Percentiles rank a stretch among this genome's conserved stretches.
phyloP scores from a whole-genome alignment of 2,888 invertebrate species.

The Synanthedon vespiformis region DNA sequence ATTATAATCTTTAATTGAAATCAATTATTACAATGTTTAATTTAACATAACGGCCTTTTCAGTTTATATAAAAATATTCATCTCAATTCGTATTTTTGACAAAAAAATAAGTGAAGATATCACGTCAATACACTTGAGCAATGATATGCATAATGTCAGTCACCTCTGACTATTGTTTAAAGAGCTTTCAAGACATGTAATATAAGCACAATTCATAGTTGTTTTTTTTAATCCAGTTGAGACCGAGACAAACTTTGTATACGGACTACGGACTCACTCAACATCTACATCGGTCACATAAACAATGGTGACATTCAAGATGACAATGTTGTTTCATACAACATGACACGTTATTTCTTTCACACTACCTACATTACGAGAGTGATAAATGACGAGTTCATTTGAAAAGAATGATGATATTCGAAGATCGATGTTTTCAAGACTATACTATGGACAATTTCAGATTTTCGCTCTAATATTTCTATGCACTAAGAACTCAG shows the following conservation, averaged over 20 bases:
- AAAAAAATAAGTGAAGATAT: conserved; percentile 20
- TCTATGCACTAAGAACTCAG: too few relatives aligned
- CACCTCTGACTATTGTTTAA: conserved; percentile 33
- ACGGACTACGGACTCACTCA: conserved; percentile 3
- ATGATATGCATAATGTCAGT: conserved; percentile 38
- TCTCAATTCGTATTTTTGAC: conserved; percentile 38
- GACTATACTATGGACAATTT: too few relatives aligned
- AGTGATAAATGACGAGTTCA: conserved; percentile 2
- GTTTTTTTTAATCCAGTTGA: conserved; percentile 17
- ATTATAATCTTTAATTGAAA: conserved; percentile 34
- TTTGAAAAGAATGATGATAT: neutral
- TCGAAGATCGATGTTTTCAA: too few relatives aligned
- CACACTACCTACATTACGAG: neutral
- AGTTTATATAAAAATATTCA: conserved; percentile 12
- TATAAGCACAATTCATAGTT: conserved; percentile 11
- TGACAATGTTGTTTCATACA: conserved; percentile 1
- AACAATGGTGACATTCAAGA: conserved; percentile 15
- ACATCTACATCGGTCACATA: conserved; percentile 11
- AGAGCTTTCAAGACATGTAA: conserved; percentile 31
- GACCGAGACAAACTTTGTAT: conserved; percentile 3
- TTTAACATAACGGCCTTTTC: conserved; percentile 12
- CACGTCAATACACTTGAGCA: conserved; percentile 17
- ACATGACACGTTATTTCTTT: neutral
- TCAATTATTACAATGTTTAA: conserved; percentile 29
- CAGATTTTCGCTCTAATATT: too few relatives aligned